phyloP scores from a whole-genome alignment of 2,888 invertebrate species.

The Spisula solida region DNA sequence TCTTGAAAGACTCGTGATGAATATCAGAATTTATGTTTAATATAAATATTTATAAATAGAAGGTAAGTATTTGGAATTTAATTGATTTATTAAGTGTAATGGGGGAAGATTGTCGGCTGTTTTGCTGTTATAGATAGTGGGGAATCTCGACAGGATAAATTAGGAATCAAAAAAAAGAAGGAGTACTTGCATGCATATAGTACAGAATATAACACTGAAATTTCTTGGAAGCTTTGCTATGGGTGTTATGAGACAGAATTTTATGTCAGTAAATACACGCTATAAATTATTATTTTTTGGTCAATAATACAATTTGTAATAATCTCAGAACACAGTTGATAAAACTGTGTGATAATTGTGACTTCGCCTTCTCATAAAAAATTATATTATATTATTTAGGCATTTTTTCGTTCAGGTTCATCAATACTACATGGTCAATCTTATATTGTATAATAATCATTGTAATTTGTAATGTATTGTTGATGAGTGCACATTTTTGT shows the following conservation, averaged over 20 bases:
- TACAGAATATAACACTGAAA: not conserved
- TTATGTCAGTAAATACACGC: not conserved
- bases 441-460: too few relatives aligned
- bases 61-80: constrained; percentile 9
- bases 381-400: too few relatives aligned
- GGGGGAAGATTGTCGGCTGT: not conserved
- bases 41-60: constrained; percentile 24
- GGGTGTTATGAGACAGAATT: too few relatives aligned
- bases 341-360: too few relatives aligned
- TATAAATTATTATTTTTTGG: not conserved
- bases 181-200: not conserved
- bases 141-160: not conserved
- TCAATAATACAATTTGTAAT: too few relatives aligned
- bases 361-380: too few relatives aligned
- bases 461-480: too few relatives aligned
- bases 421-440: too few relatives aligned
- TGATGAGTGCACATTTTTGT: too few relatives aligned
- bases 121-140: not conserved
- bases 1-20: not conserved
- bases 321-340: too few relatives aligned
- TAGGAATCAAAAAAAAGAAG: not conserved
- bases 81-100: constrained; percentile 25
- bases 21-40: constrained; percentile 19
- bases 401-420: too few relatives aligned
- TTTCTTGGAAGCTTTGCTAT: not conserved